Percentiles rank a stretch among this genome's conserved stretches.
Conservation (phyloP, 2,888 invertebrate genomes). For the Cheilosia soror region DNA sequence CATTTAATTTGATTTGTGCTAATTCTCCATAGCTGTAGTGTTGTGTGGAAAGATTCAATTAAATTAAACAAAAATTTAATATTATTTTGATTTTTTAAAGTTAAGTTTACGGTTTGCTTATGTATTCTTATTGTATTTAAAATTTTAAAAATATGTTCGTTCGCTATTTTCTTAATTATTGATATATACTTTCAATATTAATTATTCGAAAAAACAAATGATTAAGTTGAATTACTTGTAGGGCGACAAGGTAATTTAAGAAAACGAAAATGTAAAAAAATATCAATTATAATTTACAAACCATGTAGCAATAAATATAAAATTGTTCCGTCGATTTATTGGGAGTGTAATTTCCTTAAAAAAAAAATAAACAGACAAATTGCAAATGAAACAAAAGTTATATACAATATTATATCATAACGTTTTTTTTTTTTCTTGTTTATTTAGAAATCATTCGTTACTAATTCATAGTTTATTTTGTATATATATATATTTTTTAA, state of each 20-base stretch:
- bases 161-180: background rate
- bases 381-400: conserved; percentile 57
- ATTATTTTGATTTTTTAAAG: conserved; percentile 5
- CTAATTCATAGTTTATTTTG: conserved; percentile 62
- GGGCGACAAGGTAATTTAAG: conserved; percentile 40
- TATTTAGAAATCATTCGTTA: conserved; percentile 66
- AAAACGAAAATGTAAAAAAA: background rate
- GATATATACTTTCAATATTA: background rate
- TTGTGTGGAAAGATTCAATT: conserved; percentile 3
- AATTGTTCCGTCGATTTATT: background rate
- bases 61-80: conserved; percentile 2
- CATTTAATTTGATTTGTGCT: background rate
- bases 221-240: conserved; percentile 1
- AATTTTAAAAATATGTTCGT: conserved; percentile 12
- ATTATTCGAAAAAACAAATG: conserved; percentile 7
- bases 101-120: background rate
- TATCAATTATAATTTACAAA: background rate
- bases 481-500: conserved; percentile 61
- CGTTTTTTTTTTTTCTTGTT: conserved; percentile 51
- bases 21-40: conserved; percentile 19
- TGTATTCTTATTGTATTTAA: background rate
- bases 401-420: conserved; percentile 55
- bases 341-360: background rate
- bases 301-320: too few relatives aligned
- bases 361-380: conserved; percentile 3